phyloP scores from a whole-genome alignment of 2,797 vertebrate genomes.

The Ispidina lecontei region DNA sequence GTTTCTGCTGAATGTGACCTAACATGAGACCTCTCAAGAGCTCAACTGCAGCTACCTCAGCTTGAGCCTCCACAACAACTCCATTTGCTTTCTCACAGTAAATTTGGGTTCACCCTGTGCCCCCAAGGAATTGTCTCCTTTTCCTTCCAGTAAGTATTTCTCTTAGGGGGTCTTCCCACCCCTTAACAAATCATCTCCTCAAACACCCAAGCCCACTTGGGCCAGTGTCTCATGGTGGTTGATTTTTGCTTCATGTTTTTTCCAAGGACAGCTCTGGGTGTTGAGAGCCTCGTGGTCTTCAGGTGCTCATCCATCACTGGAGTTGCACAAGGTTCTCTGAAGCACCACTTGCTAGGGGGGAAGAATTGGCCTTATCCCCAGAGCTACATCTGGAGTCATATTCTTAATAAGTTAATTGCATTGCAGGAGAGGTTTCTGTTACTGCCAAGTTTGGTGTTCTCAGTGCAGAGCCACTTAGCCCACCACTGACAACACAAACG shows the following conservation, averaged over 20 bases:
- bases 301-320: fast-evolving
- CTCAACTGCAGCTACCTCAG: fast-evolving
- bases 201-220: neutral
- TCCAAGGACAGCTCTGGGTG: neutral
- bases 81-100: neutral
- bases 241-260: neutral
- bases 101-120: neutral
- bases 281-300: neutral
- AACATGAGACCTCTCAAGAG: neutral
- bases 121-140: neutral
- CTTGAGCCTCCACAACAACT: neutral
- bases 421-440: neutral
- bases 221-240: neutral
- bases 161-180: neutral
- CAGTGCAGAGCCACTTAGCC: neutral
- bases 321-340: neutral
- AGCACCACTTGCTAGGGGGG: neutral
- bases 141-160: neutral
- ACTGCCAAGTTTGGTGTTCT: neutral
- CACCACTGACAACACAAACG: fast-evolving
- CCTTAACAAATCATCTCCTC: neutral
- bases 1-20: neutral
- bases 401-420: neutral
- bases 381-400: neutral
- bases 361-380: neutral